Evolutionary conservation across 2,797 vertebrate species (phyloP).

Genomic region (Holocentrus rufus): DNA sequence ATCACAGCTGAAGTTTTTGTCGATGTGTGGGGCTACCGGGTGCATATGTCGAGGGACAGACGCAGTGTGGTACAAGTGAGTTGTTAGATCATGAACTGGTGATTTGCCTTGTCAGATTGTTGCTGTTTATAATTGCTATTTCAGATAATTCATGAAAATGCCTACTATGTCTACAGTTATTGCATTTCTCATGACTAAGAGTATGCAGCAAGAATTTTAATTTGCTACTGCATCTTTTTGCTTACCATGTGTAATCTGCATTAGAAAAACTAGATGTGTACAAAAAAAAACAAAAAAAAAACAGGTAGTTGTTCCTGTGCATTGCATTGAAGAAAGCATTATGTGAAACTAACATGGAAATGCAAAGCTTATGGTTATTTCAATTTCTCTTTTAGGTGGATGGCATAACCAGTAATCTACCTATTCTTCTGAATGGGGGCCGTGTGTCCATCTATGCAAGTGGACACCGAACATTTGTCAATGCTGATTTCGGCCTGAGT

Average conservation of each 20-base stretch:
- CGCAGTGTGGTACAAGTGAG: slow-evolving; percentile 65
- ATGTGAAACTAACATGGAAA: too few species aligned
- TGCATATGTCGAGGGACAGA: slow-evolving; percentile 54
- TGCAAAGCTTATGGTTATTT: background rate
- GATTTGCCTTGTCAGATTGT: too few species aligned
- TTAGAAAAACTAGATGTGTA: background rate
- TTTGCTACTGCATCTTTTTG: background rate
- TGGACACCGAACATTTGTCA: slow-evolving; percentile 73
- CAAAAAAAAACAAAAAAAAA: background rate
- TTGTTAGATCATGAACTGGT: background rate
- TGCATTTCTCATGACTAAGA: too few species aligned
- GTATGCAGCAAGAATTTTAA: too few species aligned
- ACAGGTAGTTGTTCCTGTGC: too few species aligned
- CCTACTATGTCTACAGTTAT: too few species aligned
- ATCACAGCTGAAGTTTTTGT: slow-evolving; percentile 65
- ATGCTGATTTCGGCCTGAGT: slow-evolving; percentile 73
- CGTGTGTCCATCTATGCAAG: slow-evolving; percentile 72
- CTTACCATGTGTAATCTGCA: background rate
- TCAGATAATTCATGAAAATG: background rate
- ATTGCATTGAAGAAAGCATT: too few species aligned
- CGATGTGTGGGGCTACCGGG: slow-evolving; percentile 62
- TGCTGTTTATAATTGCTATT: background rate
- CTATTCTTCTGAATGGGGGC: slow-evolving; percentile 69
- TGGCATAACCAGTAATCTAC: slow-evolving; percentile 71
- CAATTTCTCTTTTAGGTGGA: slow-evolving; percentile 70